Percentiles rank a stretch among this genome's conserved stretches.
These are phyloP conservation scores for Keiferia lycopersicella DNA, from an alignment of 2,888 invertebrate genomes.

Conservation along the genomic window DNA sequence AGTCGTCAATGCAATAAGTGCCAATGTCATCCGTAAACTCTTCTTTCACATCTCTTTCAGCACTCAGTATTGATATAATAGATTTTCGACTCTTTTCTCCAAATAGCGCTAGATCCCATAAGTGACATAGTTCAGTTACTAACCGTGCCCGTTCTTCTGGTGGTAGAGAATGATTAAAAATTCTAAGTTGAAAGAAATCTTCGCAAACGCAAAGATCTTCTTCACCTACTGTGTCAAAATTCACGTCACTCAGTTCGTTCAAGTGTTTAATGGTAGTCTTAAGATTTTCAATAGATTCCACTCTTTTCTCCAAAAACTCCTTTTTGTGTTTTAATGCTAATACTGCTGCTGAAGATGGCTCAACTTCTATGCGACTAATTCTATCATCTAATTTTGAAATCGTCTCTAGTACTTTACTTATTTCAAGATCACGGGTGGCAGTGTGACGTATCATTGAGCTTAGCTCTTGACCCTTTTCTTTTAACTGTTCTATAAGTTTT, in stretches of 20 bases:
- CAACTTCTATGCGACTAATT: slow-evolving; percentile 55
- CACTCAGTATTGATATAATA: slow-evolving; percentile 69
- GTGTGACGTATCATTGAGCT: slow-evolving; percentile 58
- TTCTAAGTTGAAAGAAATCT: slow-evolving; percentile 66
- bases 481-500: slow-evolving; percentile 54
- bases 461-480: slow-evolving; percentile 53
- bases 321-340: slow-evolving; percentile 62
- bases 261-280: slow-evolving; percentile 57
- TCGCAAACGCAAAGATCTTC: slow-evolving; percentile 59
- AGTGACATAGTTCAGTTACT: slow-evolving; percentile 64
- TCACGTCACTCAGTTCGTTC: slow-evolving; percentile 42
- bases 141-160: slow-evolving; percentile 59
- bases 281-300: slow-evolving; percentile 58
- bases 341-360: slow-evolving; percentile 58
- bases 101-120: slow-evolving; percentile 67
- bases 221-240: slow-evolving; percentile 43
- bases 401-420: slow-evolving; percentile 62
- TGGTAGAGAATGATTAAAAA: slow-evolving; percentile 68
- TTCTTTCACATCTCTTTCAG: slow-evolving; percentile 57
- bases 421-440: slow-evolving; percentile 59
- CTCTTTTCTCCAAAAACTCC: slow-evolving; percentile 57
- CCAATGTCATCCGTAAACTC: slow-evolving; percentile 69
- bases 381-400: slow-evolving; percentile 59
- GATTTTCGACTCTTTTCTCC: slow-evolving; percentile 63
- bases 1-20: slow-evolving; percentile 61